Conservation (phyloP, 1,140 invertebrate species). For the Cotesia chilonis region DNA sequence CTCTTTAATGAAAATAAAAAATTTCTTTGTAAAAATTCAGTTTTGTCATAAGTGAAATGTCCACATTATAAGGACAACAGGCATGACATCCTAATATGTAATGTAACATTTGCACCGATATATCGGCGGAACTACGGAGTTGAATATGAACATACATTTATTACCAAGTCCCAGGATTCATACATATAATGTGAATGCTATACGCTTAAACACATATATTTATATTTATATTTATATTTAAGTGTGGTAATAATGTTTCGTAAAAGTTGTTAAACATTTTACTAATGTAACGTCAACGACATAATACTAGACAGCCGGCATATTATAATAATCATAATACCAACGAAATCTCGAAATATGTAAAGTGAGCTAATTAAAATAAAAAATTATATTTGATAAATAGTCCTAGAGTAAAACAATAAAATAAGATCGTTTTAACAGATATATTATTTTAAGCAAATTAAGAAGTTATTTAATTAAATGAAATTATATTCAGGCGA, state of each 20-base stretch:
- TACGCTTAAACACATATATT: too few relatives aligned
- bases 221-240: slow-evolving; percentile 1
- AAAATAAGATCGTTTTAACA: too few relatives aligned
- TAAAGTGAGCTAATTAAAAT: too few relatives aligned
- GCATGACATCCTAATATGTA: slow-evolving; percentile 1
- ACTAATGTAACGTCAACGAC: slow-evolving; percentile 4
- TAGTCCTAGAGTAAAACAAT: too few relatives aligned
- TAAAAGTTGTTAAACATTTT: slow-evolving; percentile 14
- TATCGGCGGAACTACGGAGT: slow-evolving; percentile 16
- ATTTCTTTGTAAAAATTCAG: neutral
- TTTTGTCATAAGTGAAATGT: slow-evolving; percentile 7
- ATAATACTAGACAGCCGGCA: neutral
- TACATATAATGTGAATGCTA: neutral
- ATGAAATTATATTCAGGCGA: too few relatives aligned
- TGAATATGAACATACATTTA: slow-evolving; percentile 27
- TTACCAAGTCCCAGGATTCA: slow-evolving; percentile 11
- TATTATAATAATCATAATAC: neutral
- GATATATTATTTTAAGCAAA: neutral
- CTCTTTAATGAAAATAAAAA: neutral
- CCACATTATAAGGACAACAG: neutral
- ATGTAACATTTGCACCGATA: slow-evolving; percentile 4
- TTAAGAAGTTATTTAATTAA: too few relatives aligned
- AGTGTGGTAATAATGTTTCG: slow-evolving; percentile 33
- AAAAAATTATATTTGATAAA: too few relatives aligned
- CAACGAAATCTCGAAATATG: neutral